Base-by-base conservation (phyloP, 1,140 invertebrate genomes). In the Drosophila tristis region DNA sequence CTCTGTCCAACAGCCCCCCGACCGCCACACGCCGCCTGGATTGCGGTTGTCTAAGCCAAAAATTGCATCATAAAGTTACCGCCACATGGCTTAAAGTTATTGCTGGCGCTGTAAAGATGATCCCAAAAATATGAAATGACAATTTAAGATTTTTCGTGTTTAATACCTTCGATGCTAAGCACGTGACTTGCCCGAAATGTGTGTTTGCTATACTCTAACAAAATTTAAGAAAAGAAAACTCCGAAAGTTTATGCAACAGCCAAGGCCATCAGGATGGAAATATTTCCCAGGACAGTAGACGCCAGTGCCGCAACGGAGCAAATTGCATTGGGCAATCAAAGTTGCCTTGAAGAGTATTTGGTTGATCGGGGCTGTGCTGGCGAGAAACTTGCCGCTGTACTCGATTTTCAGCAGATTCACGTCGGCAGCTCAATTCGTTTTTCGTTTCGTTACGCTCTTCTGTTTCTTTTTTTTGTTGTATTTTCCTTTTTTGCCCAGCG, bases 51-150 rank as follows among this genome's bases (percentile, higher is more conserved):
- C 57, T 65, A 64, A 61, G 62, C 75, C 55, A 77, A 74, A 73
- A 82, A 74, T 81, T 75, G 66, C 74, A 74, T 80, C 81, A 81
- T 81, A 76, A 81, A 84, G 65, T 59, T 58, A 85, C 64, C 70
- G 64, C 65, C 65, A 67, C 35, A 60, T 62, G 59, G 54, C 61
- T 85, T 71, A 54, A 79, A 76, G 48, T 56, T 50, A 49, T 54
- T 63, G 57, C 54, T 47, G 31, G 23, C 42, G 25, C 44, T 58
- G 67, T 61, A 35, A 51, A 71, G 62, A 82, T 84, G 49, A 72
- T 56, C 59, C 75, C 71, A 20, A 59, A 78, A 63, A 82, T 72
- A 68, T 53, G 60, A 73, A 79, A 78, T 66, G 82, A 82, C 78
- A 87, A 58, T 63, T 86, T 81, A 74, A 81, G 82, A 75, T 78